phyloP scores from a whole-genome alignment of 2,888 invertebrate genomes.

The Brachylomia viminalis region DNA sequence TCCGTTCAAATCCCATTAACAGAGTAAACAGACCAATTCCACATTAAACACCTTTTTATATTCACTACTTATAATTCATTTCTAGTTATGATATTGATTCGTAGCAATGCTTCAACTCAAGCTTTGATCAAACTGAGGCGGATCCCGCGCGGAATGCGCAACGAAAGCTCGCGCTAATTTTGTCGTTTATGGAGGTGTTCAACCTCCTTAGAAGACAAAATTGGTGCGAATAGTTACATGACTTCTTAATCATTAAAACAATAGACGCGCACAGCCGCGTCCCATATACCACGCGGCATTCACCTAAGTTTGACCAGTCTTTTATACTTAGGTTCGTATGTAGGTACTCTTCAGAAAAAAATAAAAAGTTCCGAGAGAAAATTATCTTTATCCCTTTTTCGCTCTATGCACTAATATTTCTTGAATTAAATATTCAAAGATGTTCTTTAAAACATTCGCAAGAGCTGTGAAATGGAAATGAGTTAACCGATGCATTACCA shows the following conservation, averaged over 20 bases:
- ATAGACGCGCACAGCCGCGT: background rate
- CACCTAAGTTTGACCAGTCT: background rate
- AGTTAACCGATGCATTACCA: slow-evolving; percentile 31
- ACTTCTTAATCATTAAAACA: background rate
- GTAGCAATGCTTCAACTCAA: background rate
- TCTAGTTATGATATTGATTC: background rate
- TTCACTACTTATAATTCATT: slow-evolving; percentile 4
- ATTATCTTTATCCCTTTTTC: background rate
- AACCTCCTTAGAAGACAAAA: too few species aligned
- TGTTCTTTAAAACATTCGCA: slow-evolving; percentile 19
- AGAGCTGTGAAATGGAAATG: slow-evolving; percentile 19
- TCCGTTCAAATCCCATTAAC: slow-evolving; percentile 30
- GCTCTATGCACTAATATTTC: slow-evolving; percentile 1
- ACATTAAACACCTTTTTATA: slow-evolving; percentile 3
- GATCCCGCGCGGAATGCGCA: background rate
- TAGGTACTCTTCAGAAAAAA: background rate
- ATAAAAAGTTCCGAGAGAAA: background rate
- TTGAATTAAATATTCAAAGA: slow-evolving; percentile 28
- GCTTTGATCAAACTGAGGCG: background rate
- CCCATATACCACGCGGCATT: background rate
- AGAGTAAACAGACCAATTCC: slow-evolving; percentile 6
- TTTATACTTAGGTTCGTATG: background rate
- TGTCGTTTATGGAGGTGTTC: background rate
- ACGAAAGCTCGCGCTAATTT: background rate
- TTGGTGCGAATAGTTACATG: background rate